Base-by-base conservation (phyloP, 2,113 vertebrate species). In the Oriolus oriolus region DNA sequence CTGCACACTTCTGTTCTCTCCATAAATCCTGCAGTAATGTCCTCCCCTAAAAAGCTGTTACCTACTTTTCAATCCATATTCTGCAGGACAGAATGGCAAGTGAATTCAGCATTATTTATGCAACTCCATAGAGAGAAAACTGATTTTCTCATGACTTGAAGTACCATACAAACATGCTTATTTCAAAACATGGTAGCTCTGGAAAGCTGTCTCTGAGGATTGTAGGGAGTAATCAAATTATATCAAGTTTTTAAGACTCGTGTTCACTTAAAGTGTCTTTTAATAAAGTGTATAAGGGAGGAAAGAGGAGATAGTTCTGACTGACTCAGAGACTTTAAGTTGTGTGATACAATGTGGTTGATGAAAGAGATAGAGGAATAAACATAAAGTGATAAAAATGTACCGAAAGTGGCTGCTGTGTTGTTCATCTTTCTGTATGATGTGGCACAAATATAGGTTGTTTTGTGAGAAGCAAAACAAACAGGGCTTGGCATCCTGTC, bases 361-460 rank as follows among this genome's bases (percentile, higher is more conserved):
- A 83, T 74, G 42, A 83, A 59, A 24, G 31, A 65, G 54, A 69
- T 37, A 73, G 5, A 56, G 13, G 6, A 64, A 41, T 56, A 85
- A 84, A 68, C 13, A 35, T 10, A 31, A 65, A 76, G 12, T 35
- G 39, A 50, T 70, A 30, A 86, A 79, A 79, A 27, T 30, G 2
- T 42, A 45, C 57, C 70, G 23, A 14, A 80, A 63, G 21, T 13
- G 21, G 23, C 27, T 66, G 53, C 39, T 54, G 11, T 70, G 47
- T 24, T 64, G 16, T 56, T 69, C 17, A 13, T 65, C 39, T 79
- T 80, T 74, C 50, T 63, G 30, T 27, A n/a, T 24, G 30, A 28
- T 0, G 0, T 41, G 47, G 21, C 0, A 0, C 28, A 31, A 8
- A 33, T 49, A 60, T 33, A 28, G 22, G 35, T 35, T 45, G 17